A percentile compares a stretch with the other conserved stretches of the same genome.
Conservation (phyloP, 2,113 vertebrate species). For the Spea bombifrons region DNA sequence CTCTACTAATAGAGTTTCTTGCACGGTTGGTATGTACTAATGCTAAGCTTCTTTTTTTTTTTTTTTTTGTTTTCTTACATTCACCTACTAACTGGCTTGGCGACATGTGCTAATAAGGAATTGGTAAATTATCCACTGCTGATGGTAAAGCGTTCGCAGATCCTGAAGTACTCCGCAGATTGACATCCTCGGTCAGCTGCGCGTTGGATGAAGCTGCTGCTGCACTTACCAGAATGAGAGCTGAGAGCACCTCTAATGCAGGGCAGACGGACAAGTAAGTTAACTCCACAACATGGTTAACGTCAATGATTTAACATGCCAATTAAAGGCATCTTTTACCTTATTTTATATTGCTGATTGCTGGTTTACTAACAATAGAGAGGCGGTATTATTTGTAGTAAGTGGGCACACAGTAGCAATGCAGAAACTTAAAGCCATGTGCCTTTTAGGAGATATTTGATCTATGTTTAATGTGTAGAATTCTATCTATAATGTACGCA, state of each 20-base stretch:
- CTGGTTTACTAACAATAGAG: too few species aligned
- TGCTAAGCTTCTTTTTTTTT: slow-evolving; percentile 33
- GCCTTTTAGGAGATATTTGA: too few species aligned
- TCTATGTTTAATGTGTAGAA: too few species aligned
- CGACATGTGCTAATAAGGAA: slow-evolving; percentile 70
- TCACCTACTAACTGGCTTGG: slow-evolving; percentile 49
- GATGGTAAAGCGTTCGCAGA: slow-evolving; percentile 99
- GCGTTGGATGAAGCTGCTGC: slow-evolving; percentile 97
- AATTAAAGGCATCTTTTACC: too few species aligned
- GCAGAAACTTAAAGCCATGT: too few species aligned
- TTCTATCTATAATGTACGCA: too few species aligned
- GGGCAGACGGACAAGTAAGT: slow-evolving; percentile 98
- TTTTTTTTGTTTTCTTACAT: slow-evolving; percentile 31
- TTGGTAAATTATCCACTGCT: slow-evolving; percentile 98
- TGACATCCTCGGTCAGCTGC: slow-evolving; percentile 97
- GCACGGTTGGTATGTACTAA: slow-evolving; percentile 13
- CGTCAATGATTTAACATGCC: not conserved
- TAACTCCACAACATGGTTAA: not conserved
- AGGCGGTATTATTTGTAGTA: too few species aligned
- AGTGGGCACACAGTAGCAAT: too few species aligned
- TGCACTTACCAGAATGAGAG: slow-evolving; percentile 96
- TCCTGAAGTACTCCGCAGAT: slow-evolving; percentile 93
- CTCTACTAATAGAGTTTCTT: not conserved
- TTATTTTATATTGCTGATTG: too few species aligned
- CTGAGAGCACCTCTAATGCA: slow-evolving; percentile 92